phyloP scores from a whole-genome alignment of 2,888 invertebrate genomes.

The Agelastica alni region DNA sequence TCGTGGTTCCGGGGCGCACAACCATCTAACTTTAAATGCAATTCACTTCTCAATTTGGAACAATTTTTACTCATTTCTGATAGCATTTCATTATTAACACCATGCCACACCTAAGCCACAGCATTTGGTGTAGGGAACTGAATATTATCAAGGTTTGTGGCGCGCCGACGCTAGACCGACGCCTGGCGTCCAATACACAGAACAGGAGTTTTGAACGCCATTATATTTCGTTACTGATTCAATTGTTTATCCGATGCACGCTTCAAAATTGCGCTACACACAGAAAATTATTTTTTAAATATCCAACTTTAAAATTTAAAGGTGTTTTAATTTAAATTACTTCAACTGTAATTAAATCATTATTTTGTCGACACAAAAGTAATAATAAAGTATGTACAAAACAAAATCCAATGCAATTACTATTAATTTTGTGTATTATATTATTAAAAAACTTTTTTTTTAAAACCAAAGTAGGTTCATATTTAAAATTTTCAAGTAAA shows the following conservation, averaged over 20 bases:
- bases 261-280: not conserved
- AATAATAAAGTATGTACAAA: too few species aligned
- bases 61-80: constrained; percentile 48
- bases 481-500: too few species aligned
- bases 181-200: constrained; percentile 40
- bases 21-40: constrained; percentile 49
- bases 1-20: constrained; percentile 46
- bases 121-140: constrained; percentile 42
- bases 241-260: constrained; percentile 13
- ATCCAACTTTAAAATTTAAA: too few species aligned
- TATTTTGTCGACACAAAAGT: too few species aligned
- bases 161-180: constrained; percentile 40
- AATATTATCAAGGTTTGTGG: constrained; percentile 39
- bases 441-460: too few species aligned
- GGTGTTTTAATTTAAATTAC: too few species aligned
- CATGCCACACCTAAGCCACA: constrained; percentile 51
- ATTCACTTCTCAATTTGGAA: constrained; percentile 44
- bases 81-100: constrained; percentile 45
- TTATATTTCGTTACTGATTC: constrained; percentile 24
- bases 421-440: too few species aligned
- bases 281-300: not conserved
- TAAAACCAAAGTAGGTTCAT: too few species aligned
- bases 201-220: constrained; percentile 40
- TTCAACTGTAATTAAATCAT: too few species aligned
- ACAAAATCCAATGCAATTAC: too few species aligned